Evolutionary conservation across 2,888 invertebrate genomes (phyloP).

Genomic region (Calameuta idolon): DNA sequence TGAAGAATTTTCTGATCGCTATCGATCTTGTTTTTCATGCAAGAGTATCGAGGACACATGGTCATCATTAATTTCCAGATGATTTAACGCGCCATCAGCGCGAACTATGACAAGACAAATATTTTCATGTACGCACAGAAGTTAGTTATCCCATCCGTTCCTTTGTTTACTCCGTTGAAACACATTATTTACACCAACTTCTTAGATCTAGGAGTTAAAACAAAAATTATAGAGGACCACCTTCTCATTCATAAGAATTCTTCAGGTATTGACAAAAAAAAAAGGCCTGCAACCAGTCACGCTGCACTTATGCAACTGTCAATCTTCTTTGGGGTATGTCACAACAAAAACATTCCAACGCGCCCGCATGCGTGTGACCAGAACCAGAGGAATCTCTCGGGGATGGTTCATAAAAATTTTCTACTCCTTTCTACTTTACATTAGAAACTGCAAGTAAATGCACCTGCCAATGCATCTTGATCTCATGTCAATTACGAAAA

Average conservation of each 20-base stretch:
- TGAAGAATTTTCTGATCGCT: background rate
- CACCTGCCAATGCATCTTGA: background rate
- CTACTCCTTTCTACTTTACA: background rate
- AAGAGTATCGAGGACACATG: background rate
- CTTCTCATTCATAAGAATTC: background rate
- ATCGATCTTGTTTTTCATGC: background rate
- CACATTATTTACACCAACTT: background rate
- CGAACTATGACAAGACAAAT: background rate
- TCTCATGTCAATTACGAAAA: background rate
- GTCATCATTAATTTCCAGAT: background rate
- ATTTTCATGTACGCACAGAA: background rate
- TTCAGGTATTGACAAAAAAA: background rate
- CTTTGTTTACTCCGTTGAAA: background rate
- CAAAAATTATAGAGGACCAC: background rate
- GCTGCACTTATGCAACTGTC: constrained; percentile 7
- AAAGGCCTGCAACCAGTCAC: background rate
- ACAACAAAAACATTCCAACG: constrained; percentile 15
- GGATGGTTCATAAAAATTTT: background rate
- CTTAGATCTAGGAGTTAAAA: background rate
- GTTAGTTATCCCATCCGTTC: background rate
- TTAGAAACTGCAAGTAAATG: background rate
- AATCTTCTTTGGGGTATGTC: constrained; percentile 2
- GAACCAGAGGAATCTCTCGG: background rate
- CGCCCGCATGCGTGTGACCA: background rate
- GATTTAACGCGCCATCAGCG: background rate